Evolutionary conservation across 1,140 invertebrate species (phyloP).

Genomic region (Aphelenchoides fujianensis): DNA sequence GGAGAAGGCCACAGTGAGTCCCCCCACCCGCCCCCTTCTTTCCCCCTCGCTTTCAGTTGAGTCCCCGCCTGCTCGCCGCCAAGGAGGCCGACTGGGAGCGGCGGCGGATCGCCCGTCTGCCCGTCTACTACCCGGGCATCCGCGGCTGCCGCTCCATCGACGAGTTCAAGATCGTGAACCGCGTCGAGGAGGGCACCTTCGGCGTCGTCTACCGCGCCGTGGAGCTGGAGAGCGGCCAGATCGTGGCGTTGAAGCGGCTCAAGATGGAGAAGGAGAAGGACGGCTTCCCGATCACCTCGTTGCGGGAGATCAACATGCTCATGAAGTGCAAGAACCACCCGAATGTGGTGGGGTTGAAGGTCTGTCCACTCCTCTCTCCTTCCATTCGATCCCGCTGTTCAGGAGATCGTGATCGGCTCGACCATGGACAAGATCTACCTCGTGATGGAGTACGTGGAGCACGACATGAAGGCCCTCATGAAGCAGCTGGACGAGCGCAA

Average conservation of each 20-base stretch:
- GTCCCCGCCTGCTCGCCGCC: slow-evolving; percentile 39
- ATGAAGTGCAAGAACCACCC: slow-evolving; percentile 87
- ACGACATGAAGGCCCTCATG: slow-evolving; percentile 95
- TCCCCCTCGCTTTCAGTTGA: slow-evolving; percentile 51
- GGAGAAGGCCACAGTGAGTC: slow-evolving; percentile 50
- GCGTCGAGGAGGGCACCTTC: slow-evolving; percentile 95
- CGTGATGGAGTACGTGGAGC: slow-evolving; percentile 99
- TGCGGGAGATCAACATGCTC: slow-evolving; percentile 95
- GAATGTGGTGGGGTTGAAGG: slow-evolving; percentile 88
- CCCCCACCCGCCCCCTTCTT: neutral
- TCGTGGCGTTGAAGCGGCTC: slow-evolving; percentile 93
- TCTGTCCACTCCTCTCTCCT: no score
- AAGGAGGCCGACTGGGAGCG: slow-evolving; percentile 37
- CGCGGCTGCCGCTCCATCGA: slow-evolving; percentile 90
- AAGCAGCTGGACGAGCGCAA: slow-evolving; percentile 81
- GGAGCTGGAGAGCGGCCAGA: slow-evolving; percentile 87
- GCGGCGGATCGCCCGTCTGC: slow-evolving; percentile 37
- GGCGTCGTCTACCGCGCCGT: slow-evolving; percentile 90
- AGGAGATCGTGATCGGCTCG: slow-evolving; percentile 96
- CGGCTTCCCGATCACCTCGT: slow-evolving; percentile 96
- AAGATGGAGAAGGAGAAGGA: slow-evolving; percentile 99
- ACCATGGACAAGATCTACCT: slow-evolving; percentile 99
- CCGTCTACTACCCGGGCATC: slow-evolving; percentile 58
- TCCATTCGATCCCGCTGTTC: no score
- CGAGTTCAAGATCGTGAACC: slow-evolving; percentile 92